Percentiles rank a stretch among this genome's conserved stretches.
Conservation (phyloP, 2,888 invertebrate species). For the Hyalella azteca region DNA sequence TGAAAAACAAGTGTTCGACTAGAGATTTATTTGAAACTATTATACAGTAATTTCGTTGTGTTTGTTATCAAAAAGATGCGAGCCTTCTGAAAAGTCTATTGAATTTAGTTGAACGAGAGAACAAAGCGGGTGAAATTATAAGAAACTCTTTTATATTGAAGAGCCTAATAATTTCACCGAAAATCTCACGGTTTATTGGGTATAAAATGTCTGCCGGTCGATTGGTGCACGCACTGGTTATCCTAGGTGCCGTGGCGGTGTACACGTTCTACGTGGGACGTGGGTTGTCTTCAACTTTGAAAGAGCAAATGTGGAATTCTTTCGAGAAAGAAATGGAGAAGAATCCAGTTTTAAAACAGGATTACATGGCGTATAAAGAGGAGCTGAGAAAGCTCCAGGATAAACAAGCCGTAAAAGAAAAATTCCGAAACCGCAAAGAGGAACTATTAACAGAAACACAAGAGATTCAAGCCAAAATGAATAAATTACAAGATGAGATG, state of each 20-base stretch:
- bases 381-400: slow-evolving; percentile 12
- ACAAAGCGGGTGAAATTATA: no score
- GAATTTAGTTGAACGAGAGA: no score
- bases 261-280: slow-evolving; percentile 44
- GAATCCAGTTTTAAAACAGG: slow-evolving; percentile 46
- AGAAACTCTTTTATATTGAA: no score
- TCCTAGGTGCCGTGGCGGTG: slow-evolving; percentile 43
- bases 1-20: no score
- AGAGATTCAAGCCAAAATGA: slow-evolving; percentile 22
- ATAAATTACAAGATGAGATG: neutral
- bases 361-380: slow-evolving; percentile 41
- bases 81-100: no score
- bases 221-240: slow-evolving; percentile 39
- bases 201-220: slow-evolving; percentile 14
- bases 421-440: slow-evolving; percentile 1
- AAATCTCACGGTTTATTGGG: no score
- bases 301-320: slow-evolving; percentile 19
- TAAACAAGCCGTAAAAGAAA: slow-evolving; percentile 36
- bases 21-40: no score
- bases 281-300: slow-evolving; percentile 39
- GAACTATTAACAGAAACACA: slow-evolving; percentile 35
- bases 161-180: no score
- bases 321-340: slow-evolving; percentile 41
- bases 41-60: no score
- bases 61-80: no score